Base-by-base conservation (phyloP, 1,140 invertebrate genomes). In the Drosophila truncata region DNA sequence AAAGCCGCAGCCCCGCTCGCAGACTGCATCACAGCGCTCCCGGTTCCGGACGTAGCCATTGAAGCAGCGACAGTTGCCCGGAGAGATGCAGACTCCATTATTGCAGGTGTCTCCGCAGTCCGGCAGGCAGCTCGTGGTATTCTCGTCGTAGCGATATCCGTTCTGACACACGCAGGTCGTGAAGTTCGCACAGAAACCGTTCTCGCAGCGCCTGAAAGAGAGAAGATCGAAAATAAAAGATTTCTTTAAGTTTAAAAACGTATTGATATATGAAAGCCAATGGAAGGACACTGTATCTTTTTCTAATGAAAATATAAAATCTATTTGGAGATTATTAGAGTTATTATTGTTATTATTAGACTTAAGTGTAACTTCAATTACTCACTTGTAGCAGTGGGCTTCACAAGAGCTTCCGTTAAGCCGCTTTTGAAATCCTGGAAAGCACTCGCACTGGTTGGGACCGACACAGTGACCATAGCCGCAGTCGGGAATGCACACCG, bases 391-490 rank as follows among this genome's bases (percentile, higher is more conserved):
- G 54, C 85, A 91, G 27, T 60, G 50, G 27, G 39, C 59, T 42
- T 92, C 88, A 20, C 91, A 92, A 16, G 82, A 76, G 16, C 37
- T 82, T 11, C 91, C 52, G 54, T 91, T 91, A 6, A 14, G 8
- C 1, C 90, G 83, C 25, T 91, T 91, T 2, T 55, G 25, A 41
- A 64, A 92, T 18, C 90, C 90, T 0, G 84, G 92, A 81, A 95
- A 95, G 75, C 95, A 95, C 27, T 95, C 92, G 74, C 95, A 95
- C 50, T 93, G 88, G 73, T 95, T 95, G 0, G 95, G 95, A 2
- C 92, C 93, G 2, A 94, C 93, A 70, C 95, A 95, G 16, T 93
- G 83, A 1, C 95, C 95, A 72, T 95, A 95, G 1, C 82, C 79
- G 63, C 95, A 95, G 25, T 94, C 95, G 7, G 91, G 91, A 33